phyloP scores from a whole-genome alignment of 1,140 invertebrate genomes.

The Pentalonia nigronervosa region DNA sequence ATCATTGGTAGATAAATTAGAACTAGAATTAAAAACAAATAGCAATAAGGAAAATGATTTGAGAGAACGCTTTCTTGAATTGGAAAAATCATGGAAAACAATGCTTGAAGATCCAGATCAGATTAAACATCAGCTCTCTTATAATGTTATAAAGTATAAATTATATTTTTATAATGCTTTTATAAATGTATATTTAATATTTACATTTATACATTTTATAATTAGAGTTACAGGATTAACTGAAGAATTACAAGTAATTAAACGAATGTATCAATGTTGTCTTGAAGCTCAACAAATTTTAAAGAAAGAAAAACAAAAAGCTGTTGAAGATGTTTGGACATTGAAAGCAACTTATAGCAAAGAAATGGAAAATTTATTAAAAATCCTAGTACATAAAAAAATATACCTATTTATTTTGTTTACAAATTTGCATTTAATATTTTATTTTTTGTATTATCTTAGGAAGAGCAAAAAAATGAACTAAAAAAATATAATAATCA shows the following conservation, averaged over 20 bases:
- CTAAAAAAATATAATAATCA: constrained; percentile 43
- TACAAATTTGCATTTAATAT: background rate
- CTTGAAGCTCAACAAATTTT: constrained; percentile 55
- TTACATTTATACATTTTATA: background rate
- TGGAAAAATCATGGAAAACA: constrained; percentile 57
- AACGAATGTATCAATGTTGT: constrained; percentile 58
- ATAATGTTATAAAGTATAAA: constrained; percentile 50
- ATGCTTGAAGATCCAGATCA: constrained; percentile 59
- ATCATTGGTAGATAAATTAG: constrained; percentile 58
- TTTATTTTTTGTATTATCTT: background rate
- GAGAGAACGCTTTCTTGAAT: constrained; percentile 56
- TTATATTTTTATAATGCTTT: background rate
- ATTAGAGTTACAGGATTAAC: constrained; percentile 57
- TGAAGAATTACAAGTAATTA: constrained; percentile 58
- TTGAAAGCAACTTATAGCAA: constrained; percentile 40
- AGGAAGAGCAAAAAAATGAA: constrained; percentile 54
- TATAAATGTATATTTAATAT: background rate
- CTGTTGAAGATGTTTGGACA: constrained; percentile 53
- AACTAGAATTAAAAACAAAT: constrained; percentile 59
- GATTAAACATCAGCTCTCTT: constrained; percentile 58
- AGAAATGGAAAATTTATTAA: constrained; percentile 51
- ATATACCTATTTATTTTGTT: background rate
- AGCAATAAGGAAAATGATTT: constrained; percentile 43
- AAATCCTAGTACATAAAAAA: constrained; percentile 57
- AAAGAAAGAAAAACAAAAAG: constrained; percentile 57